Evolutionary conservation across 2,113 vertebrate species (phyloP).

Genomic region (Myrmophylax atrothorax): DNA sequence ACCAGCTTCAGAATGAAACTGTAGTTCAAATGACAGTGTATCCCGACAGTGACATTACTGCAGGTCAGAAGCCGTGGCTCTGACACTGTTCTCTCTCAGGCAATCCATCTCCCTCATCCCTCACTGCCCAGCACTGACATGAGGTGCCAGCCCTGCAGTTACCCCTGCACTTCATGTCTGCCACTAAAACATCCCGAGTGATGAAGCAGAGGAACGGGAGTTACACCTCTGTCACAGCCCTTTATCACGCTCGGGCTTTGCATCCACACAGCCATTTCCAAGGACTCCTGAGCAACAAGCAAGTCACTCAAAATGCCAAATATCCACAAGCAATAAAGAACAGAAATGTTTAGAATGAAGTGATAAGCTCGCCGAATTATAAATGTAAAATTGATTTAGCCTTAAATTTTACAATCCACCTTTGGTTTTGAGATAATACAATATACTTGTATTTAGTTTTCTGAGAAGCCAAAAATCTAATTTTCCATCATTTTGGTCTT

Average conservation of each 20-base stretch:
- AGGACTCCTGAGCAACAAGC: background rate
- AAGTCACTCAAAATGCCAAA: slow-evolving; percentile 27
- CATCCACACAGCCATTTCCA: background rate
- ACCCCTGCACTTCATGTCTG: background rate
- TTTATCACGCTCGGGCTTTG: background rate
- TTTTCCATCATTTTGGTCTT: background rate
- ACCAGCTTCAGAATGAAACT: background rate
- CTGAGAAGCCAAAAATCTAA: background rate
- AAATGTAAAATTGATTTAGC: background rate
- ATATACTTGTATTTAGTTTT: background rate
- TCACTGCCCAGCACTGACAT: background rate
- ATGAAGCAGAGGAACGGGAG: slow-evolving; percentile 44
- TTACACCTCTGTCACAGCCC: slow-evolving; percentile 40
- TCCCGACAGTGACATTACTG: background rate
- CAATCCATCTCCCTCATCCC: background rate
- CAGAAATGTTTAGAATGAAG: background rate
- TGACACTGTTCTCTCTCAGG: background rate
- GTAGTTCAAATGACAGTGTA: rapidly evolving
- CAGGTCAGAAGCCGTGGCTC: background rate
- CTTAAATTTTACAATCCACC: background rate
- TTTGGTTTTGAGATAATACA: background rate
- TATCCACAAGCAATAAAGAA: background rate
- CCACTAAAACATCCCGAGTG: background rate
- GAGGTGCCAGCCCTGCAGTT: background rate
- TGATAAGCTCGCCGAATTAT: background rate